A percentile compares a stretch with the other conserved stretches of the same genome.
These are phyloP conservation scores for Cheilosia scutellata DNA, from an alignment of 2,888 invertebrate species.

Conservation along the genomic window DNA sequence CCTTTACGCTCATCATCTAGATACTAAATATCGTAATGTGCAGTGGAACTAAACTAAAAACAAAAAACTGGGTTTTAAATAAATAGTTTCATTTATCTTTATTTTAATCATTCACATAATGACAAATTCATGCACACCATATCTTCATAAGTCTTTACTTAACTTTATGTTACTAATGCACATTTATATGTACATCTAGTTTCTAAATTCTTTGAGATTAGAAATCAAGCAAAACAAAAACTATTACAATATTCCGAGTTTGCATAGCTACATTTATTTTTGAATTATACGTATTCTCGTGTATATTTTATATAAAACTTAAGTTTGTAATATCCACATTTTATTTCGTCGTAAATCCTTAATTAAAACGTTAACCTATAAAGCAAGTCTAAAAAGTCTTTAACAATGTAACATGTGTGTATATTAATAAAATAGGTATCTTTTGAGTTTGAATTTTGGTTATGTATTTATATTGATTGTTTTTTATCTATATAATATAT, in stretches of 20 bases:
- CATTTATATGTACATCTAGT: not conserved
- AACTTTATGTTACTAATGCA: not conserved
- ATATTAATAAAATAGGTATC: slow-evolving; percentile 38
- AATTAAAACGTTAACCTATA: slow-evolving; percentile 20
- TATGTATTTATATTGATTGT: not conserved
- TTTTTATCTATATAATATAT: not conserved
- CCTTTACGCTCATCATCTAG: too few species aligned
- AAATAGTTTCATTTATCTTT: too few species aligned
- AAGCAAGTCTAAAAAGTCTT: slow-evolving; percentile 41
- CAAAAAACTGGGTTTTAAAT: too few species aligned
- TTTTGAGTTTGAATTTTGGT: slow-evolving; percentile 22
- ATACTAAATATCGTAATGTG: too few species aligned
- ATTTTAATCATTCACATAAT: too few species aligned
- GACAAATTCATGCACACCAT: too few species aligned
- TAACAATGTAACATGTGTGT: slow-evolving; percentile 34
- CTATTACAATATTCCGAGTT: not conserved
- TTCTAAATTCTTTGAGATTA: not conserved
- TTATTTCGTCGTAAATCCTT: slow-evolving; percentile 11
- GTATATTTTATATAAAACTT: slow-evolving; percentile 16
- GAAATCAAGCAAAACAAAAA: slow-evolving; percentile 4
- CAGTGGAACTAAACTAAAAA: too few species aligned
- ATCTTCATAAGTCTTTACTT: too few species aligned
- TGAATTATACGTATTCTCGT: not conserved
- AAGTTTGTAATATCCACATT: slow-evolving; percentile 1
- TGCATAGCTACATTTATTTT: not conserved